Conservation (phyloP, 2,888 invertebrate species). For the Eulithis testata region DNA sequence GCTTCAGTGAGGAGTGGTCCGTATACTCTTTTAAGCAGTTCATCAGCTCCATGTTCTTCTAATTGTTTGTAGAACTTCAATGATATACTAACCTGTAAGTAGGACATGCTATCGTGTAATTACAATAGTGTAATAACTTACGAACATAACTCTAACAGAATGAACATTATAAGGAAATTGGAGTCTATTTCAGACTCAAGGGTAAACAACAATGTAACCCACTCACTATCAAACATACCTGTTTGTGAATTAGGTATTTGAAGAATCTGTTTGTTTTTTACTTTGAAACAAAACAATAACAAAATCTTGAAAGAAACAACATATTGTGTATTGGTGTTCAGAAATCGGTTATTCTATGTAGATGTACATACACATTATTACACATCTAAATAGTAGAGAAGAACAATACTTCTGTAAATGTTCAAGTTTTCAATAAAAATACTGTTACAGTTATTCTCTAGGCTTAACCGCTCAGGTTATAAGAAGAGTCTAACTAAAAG, state of each 20-base stretch:
- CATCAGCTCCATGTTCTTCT: conserved; percentile 99
- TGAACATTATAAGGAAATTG: conserved; percentile 24
- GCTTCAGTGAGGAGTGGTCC: conserved; percentile 92
- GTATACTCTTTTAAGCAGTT: conserved; percentile 96
- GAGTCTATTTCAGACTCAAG: conserved; percentile 4
- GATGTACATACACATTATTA: not conserved
- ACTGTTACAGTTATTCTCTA: too few relatives aligned
- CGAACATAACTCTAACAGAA: conserved; percentile 5
- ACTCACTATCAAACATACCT: conserved; percentile 11
- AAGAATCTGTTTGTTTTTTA: conserved; percentile 35
- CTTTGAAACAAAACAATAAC: conserved; percentile 27
- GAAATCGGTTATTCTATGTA: not conserved
- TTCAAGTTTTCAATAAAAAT: too few relatives aligned
- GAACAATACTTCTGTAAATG: too few relatives aligned
- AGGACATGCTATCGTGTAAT: not conserved
- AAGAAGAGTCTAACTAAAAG: too few relatives aligned
- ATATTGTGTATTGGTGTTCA: conserved; percentile 2
- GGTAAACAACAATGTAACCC: conserved; percentile 16
- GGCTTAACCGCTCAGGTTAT: too few relatives aligned
- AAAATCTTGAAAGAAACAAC: conserved; percentile 19
- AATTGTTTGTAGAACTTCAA: conserved; percentile 99
- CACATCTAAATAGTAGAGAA: not conserved
- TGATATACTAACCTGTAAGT: conserved; percentile 96
- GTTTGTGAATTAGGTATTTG: conserved; percentile 27
- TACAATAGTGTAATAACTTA: not conserved